Evolutionary conservation across 2,888 invertebrate genomes (phyloP), one percentile per base, ranked within the genome.

Genomic region (Ligdia adustata): DNA sequence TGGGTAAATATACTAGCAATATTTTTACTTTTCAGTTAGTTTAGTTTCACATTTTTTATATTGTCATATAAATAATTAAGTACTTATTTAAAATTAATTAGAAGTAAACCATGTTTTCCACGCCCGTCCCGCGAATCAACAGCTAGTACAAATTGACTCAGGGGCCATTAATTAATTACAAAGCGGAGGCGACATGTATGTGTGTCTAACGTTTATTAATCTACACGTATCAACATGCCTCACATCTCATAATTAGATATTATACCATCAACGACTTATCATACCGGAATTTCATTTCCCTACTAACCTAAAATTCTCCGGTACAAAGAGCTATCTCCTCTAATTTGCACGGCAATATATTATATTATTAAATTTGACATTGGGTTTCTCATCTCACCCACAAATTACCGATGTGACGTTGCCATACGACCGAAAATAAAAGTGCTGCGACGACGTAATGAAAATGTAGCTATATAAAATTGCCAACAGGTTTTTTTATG

Each of bases 381-480:
- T 57, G 34, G 15, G 27, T 45, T 35, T 44, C 20, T 28, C 31
- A 15, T 44, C 34, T 41, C 43, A 32, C 44, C 39, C 31, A 29
- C 32, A 50, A 61, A 60, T 62, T 61, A 58, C 61, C 28, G 49
- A 55, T 53, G 50, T 59, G 56, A 57, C 52, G 48, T 57, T 52
- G 38, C 40, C 32, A 35, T 69, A 69, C 66, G 66, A 73, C 69
- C 69, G 73, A 75, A 71, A 77, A 74, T 72, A 67, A 68, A 72
- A 69, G 62, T 65, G 69, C 66, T 72, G 81, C 74, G 78, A 77
- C 72, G 75, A 71, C 68, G 68, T 82, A 82, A 83, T 82, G 79
- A 80, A 81, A 82, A 82, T 63, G 77, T 72, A 66, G 70, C 69
- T 69, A 70, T 64, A 76, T 72, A 72, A 78, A 78, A 82, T 79